Evolutionary conservation across 2,113 vertebrate genomes (phyloP).

Genomic region (Australoheros scitulus): DNA sequence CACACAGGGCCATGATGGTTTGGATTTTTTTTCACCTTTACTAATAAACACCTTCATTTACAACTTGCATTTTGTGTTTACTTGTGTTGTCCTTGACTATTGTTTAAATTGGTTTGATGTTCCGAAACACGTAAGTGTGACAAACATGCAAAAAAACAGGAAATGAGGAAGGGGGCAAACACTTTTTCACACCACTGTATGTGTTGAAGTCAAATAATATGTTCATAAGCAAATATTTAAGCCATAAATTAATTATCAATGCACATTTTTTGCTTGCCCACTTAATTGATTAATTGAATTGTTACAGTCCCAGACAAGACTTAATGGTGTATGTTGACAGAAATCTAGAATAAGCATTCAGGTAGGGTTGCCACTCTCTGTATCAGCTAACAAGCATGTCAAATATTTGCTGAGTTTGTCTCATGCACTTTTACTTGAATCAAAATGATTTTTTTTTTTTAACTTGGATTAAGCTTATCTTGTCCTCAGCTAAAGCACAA

Average conservation of each 20-base stretch:
- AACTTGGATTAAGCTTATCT: conserved; percentile 22
- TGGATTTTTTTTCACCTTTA: too few relatives aligned
- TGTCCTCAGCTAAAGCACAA: background rate
- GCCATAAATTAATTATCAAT: background rate
- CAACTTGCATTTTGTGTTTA: too few relatives aligned
- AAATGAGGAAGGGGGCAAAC: too few relatives aligned
- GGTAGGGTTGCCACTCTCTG: background rate
- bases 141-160: too few relatives aligned
- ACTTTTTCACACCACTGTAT: too few relatives aligned
- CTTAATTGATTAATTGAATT: background rate
- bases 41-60: too few relatives aligned
- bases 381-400: background rate
- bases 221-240: background rate
- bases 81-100: too few relatives aligned
- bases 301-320: background rate
- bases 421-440: background rate
- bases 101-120: too few relatives aligned
- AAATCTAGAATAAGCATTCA: background rate
- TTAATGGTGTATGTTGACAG: background rate
- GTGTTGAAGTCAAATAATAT: background rate
- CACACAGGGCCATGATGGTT: too few relatives aligned
- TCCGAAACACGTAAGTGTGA: too few relatives aligned
- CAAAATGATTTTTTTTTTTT: background rate
- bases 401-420: background rate
- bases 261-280: background rate